A percentile compares a stretch with the other conserved stretches of the same genome.
Conservation (phyloP, 2,113 vertebrate genomes). For the Scomber japonicus region DNA sequence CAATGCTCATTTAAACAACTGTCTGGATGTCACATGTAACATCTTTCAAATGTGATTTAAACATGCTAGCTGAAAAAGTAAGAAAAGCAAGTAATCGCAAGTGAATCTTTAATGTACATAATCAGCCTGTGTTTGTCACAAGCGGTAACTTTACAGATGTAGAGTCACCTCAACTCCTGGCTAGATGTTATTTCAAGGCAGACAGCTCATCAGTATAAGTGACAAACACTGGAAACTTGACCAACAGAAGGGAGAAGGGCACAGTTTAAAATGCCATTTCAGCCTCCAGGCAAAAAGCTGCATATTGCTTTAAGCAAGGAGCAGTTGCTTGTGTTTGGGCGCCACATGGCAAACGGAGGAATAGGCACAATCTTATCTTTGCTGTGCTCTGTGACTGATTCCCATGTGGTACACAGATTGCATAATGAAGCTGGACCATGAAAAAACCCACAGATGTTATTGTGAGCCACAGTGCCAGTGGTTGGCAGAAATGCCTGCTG, state of each 20-base stretch:
- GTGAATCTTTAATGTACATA: no score
- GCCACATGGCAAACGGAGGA: conserved; percentile 45
- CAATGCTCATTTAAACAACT: no score
- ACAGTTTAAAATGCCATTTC: conserved; percentile 52
- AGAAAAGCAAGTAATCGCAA: not conserved
- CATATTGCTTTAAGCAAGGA: conserved; percentile 48
- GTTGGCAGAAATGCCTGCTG: conserved; percentile 58
- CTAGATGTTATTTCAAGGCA: conserved; percentile 33
- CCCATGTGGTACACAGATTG: conserved; percentile 62
- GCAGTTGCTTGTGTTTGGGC: conserved; percentile 36
- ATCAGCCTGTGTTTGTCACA: conserved; percentile 1
- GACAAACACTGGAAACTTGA: conserved; percentile 36
- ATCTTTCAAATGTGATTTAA: not conserved
- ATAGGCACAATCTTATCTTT: conserved; percentile 43
- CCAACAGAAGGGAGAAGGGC: conserved; percentile 45
- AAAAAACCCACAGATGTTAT: conserved; percentile 75
- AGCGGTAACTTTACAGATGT: not conserved
- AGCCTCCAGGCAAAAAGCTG: conserved; percentile 43
- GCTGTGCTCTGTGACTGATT: conserved; percentile 47
- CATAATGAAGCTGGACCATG: conserved; percentile 73
- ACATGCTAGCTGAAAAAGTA: not conserved
- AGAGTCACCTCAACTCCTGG: not conserved
- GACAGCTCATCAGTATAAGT: conserved; percentile 45
- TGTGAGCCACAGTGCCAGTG: conserved; percentile 68
- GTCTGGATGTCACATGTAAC: not conserved